Conservation (phyloP, 2,888 invertebrate genomes). For the Drosophila paracracens region DNA sequence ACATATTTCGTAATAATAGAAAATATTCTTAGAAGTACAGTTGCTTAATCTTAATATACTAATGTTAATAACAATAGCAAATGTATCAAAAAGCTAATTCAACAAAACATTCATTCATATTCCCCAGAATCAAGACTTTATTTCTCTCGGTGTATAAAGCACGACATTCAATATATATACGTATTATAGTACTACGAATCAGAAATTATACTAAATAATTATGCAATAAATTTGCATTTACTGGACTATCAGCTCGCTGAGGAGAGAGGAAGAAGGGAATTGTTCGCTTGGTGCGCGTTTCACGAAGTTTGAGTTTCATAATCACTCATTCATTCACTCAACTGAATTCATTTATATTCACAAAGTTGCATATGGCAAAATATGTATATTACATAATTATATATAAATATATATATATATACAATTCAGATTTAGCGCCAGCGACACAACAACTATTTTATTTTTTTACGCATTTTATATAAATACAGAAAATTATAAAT, state of each 20-base stretch:
- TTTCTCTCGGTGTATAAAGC: not conserved
- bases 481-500: not conserved
- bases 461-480: not conserved
- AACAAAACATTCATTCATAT: not conserved
- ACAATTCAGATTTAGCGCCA: not conserved
- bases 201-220: constrained; percentile 22
- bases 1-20: too few species aligned
- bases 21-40: not conserved
- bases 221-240: constrained; percentile 28
- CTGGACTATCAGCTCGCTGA: not conserved
- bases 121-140: not conserved
- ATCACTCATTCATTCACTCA: constrained; percentile 26
- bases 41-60: not conserved
- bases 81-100: not conserved
- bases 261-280: not conserved
- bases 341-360: constrained; percentile 5
- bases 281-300: not conserved
- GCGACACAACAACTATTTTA: not conserved
- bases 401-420: constrained; percentile 4
- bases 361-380: not conserved
- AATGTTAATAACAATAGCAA: not conserved
- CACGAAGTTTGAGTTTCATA: constrained; percentile 25
- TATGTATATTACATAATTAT: not conserved
- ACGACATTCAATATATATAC: not conserved
- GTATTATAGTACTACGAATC: constrained; percentile 14